phyloP scores from a whole-genome alignment of 2,888 invertebrate genomes.

The Gastracanthus pulcherrimus region DNA sequence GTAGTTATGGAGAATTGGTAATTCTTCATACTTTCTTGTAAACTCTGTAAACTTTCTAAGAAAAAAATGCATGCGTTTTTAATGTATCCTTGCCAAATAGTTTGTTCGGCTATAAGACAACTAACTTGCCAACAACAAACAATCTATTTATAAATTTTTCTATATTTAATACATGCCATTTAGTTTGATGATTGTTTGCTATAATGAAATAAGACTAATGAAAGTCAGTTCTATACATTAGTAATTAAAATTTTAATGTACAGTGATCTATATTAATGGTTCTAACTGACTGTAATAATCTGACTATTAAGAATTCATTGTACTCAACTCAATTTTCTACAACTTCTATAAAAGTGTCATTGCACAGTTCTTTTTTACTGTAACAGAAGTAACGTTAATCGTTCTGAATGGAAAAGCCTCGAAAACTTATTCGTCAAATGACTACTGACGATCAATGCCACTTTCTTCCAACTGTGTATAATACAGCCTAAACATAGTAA shows the following conservation, averaged over 20 bases:
- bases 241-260: too few relatives aligned
- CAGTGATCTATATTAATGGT: too few relatives aligned
- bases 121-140: conserved; percentile 5
- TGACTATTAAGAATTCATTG: too few relatives aligned
- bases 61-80: neutral
- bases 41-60: neutral
- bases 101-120: conserved; percentile 6
- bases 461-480: conserved; percentile 38
- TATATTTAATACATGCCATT: neutral
- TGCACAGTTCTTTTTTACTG: too few relatives aligned
- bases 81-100: neutral
- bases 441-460: neutral
- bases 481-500: conserved; percentile 27
- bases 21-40: neutral
- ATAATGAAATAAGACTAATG: too few relatives aligned
- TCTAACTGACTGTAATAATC: too few relatives aligned
- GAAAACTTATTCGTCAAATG: neutral
- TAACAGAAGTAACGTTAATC: neutral
- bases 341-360: neutral
- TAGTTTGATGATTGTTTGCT: too few relatives aligned
- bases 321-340: neutral
- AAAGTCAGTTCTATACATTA: too few relatives aligned
- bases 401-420: neutral
- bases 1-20: neutral
- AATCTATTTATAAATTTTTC: conserved; percentile 1